Evolutionary conservation across 2,888 invertebrate species (phyloP).

Genomic region (Leptinotarsa tumamoca): DNA sequence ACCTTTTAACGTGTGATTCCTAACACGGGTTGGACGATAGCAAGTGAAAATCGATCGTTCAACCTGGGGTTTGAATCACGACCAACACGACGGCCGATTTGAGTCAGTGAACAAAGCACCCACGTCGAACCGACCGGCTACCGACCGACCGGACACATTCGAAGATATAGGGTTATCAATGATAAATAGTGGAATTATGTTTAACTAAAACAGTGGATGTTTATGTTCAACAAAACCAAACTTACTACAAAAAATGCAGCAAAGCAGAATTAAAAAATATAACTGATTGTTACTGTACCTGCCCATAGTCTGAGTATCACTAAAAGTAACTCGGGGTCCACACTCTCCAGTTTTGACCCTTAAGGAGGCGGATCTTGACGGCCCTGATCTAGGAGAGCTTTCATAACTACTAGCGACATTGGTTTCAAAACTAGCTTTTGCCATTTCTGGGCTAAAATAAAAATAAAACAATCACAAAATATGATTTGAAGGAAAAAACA

Average conservation of each 20-base stretch:
- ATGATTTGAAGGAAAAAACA: neutral
- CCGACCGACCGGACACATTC: no score
- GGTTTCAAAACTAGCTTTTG: constrained; percentile 61
- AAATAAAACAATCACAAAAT: constrained; percentile 2
- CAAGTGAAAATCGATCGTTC: no score
- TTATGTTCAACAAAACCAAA: neutral
- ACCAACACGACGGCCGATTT: no score
- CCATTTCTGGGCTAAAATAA: constrained; percentile 66
- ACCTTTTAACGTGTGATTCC: no score
- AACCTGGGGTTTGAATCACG: no score
- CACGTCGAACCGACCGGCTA: no score
- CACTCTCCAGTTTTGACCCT: constrained; percentile 68
- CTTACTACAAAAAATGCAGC: neutral
- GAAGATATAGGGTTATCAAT: no score
- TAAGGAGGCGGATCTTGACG: constrained; percentile 78
- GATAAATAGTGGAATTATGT: no score
- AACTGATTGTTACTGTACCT: constrained; percentile 58
- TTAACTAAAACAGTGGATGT: neutral
- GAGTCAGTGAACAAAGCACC: no score
- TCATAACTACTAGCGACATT: constrained; percentile 74
- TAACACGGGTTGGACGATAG: no score
- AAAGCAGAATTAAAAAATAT: constrained; percentile 12
- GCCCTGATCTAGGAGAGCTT: constrained; percentile 80
- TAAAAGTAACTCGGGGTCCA: constrained; percentile 73
- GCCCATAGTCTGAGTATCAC: constrained; percentile 72